Conservation (phyloP, 2,888 invertebrate species). For the Druceiella hillmani region DNA sequence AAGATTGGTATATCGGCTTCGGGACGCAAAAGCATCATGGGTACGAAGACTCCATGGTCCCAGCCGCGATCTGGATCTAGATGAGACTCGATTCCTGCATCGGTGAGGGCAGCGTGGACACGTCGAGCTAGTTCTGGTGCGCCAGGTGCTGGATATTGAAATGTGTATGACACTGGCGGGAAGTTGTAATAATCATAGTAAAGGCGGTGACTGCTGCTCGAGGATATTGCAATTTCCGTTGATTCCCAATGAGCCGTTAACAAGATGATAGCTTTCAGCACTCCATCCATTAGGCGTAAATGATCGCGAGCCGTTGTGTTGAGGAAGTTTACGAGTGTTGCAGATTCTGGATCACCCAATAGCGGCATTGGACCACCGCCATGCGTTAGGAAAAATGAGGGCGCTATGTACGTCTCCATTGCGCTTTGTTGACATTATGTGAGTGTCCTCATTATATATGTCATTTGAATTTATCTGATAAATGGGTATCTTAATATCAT, state of each 20-base stretch:
- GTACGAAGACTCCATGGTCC: constrained; percentile 35
- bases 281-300: constrained; percentile 22
- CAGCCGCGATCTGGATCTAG: constrained; percentile 31
- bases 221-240: constrained; percentile 29
- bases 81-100: constrained; percentile 25
- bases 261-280: constrained; percentile 29
- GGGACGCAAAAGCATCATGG: constrained; percentile 34
- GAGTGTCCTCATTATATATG: too few species aligned
- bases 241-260: constrained; percentile 33
- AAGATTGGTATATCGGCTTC: constrained; percentile 31
- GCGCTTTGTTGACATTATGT: too few species aligned
- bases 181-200: constrained; percentile 32
- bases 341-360: constrained; percentile 28
- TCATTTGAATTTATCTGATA: too few species aligned
- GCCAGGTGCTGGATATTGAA: constrained; percentile 31
- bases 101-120: constrained; percentile 29
- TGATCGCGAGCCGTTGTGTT: too few species aligned
- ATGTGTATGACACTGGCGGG: constrained; percentile 30
- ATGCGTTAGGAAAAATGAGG: constrained; percentile 32
- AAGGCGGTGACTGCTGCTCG: constrained; percentile 26
- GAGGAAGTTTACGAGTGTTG: too few species aligned
- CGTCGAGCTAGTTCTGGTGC: constrained; percentile 27
- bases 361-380: constrained; percentile 32
- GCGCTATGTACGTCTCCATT: too few species aligned
- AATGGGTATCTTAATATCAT: too few species aligned